Evolutionary conservation across 2,113 vertebrate genomes (phyloP).

Genomic region (Sus scrofa): DNA sequence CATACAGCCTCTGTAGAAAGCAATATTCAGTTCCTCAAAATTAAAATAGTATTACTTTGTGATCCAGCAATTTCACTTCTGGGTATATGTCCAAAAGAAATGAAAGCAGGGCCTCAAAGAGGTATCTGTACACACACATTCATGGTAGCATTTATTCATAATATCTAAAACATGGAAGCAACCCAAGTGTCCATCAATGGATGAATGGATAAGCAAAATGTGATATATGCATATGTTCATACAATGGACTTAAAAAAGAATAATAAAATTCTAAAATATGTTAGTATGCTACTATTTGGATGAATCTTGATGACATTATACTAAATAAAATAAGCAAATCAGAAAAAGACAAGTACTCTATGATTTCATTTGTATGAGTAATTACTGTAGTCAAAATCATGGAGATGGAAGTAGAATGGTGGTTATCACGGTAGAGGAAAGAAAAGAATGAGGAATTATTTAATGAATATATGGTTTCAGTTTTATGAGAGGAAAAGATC

Average conservation of each 20-base stretch:
- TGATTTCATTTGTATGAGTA: not conserved
- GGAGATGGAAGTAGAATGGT: not conserved
- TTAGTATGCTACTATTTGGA: not conserved
- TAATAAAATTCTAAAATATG: not conserved
- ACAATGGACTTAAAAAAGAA: not conserved
- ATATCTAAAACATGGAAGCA: not conserved
- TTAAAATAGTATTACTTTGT: not conserved
- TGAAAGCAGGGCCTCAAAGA: not conserved
- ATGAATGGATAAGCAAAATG: not conserved
- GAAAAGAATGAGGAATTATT: not conserved
- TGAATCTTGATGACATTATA: not conserved
- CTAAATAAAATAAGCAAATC: not conserved
- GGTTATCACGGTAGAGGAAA: not conserved
- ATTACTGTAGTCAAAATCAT: not conserved
- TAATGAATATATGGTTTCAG: not conserved
- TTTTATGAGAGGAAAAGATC: not conserved
- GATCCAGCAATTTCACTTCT: not conserved
- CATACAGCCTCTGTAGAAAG: not conserved
- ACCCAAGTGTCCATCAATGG: not conserved
- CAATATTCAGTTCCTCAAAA: not conserved
- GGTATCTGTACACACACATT: not conserved
- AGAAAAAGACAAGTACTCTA: not conserved
- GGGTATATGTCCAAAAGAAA: not conserved
- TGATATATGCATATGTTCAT: not conserved
- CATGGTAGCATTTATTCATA: not conserved